phyloP scores from a whole-genome alignment of 2,113 vertebrate genomes.

The Mola mola region DNA sequence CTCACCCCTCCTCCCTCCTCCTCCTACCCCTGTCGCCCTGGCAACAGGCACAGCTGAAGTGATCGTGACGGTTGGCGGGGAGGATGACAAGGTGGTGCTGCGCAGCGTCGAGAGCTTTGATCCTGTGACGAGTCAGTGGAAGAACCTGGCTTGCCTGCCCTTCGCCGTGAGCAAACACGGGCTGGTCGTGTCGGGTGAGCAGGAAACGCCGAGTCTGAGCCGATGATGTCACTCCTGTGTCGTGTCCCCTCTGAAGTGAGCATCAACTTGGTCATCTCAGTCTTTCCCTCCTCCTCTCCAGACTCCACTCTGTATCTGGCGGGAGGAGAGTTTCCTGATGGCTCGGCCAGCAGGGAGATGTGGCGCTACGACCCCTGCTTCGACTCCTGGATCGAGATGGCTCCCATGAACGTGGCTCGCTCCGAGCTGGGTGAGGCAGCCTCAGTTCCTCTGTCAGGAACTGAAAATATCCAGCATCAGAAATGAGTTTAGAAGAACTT shows the following conservation, averaged over 20 bases:
- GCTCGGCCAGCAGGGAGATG: slow-evolving; percentile 85
- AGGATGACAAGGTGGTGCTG: slow-evolving; percentile 86
- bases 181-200: slow-evolving; percentile 83
- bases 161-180: slow-evolving; percentile 87
- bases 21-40: slow-evolving; percentile 38
- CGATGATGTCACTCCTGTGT: neutral
- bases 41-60: slow-evolving; percentile 80
- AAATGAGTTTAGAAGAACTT: neutral
- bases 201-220: neutral
- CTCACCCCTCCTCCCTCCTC: slow-evolving; percentile 18
- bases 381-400: slow-evolving; percentile 85
- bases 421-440: slow-evolving; percentile 79
- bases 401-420: slow-evolving; percentile 84
- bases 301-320: slow-evolving; percentile 82
- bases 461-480: neutral
- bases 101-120: slow-evolving; percentile 85
- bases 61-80: slow-evolving; percentile 84
- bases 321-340: slow-evolving; percentile 85
- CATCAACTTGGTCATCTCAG: neutral
- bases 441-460: neutral
- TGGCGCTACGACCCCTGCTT: slow-evolving; percentile 86
- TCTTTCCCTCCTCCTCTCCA: slow-evolving; percentile 33
- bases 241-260: neutral
- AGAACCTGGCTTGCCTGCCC: slow-evolving; percentile 83
- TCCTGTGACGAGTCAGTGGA: slow-evolving; percentile 81